phyloP scores from a whole-genome alignment of 2,888 invertebrate genomes.

The Ptilodon capucinus region DNA sequence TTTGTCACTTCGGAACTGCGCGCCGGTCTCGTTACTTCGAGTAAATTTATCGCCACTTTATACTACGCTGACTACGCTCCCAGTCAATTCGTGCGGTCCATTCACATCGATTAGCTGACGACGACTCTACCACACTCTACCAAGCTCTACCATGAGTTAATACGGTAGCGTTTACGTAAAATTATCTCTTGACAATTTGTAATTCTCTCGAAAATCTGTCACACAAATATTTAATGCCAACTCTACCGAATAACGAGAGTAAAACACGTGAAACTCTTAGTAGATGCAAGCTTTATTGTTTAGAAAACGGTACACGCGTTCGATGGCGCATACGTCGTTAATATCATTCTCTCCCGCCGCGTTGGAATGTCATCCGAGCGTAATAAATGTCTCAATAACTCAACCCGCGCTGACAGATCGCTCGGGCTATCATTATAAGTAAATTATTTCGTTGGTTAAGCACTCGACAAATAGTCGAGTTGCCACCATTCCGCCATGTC shows the following conservation, averaged over 20 bases:
- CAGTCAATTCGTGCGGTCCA: conserved; percentile 36
- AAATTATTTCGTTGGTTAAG: conserved; percentile 50
- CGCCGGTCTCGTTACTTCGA: conserved; percentile 39
- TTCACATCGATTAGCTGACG: conserved; percentile 42
- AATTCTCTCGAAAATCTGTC: no score
- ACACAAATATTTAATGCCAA: no score
- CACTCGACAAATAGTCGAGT: conserved; percentile 39
- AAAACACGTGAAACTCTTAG: no score
- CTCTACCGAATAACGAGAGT: no score
- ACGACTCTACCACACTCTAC: no score
- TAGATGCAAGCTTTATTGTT: conserved; percentile 47
- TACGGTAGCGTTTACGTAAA: no score
- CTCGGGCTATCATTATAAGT: conserved; percentile 47
- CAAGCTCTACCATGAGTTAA: no score
- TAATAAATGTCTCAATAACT: conserved; percentile 57
- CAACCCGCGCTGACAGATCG: conserved; percentile 49
- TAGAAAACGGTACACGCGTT: conserved; percentile 38
- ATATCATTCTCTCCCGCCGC: conserved; percentile 44
- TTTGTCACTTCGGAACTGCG: conserved; percentile 43
- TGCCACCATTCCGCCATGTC: conserved; percentile 23
- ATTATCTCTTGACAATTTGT: no score
- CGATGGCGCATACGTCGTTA: conserved; percentile 38
- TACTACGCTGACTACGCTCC: conserved; percentile 34
- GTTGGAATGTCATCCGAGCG: conserved; percentile 46
- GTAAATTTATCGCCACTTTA: conserved; percentile 50